Conservation (phyloP, 2,888 invertebrate species). For the Papilio demoleus region DNA sequence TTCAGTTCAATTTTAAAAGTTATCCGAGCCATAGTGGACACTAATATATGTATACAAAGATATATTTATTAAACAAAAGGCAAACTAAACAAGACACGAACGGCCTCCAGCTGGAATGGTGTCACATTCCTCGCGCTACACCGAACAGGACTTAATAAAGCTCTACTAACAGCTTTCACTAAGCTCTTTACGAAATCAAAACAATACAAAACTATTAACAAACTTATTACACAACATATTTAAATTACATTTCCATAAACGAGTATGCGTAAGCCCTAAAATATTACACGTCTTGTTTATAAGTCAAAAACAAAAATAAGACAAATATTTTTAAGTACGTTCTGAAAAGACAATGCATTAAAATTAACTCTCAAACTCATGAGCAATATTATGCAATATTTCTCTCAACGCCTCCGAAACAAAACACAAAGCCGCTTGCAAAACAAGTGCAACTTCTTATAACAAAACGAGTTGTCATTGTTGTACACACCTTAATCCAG, state of each 20-base stretch:
- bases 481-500: conserved; percentile 29
- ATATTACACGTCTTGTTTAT: no score
- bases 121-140: conserved; percentile 34
- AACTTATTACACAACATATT: background rate
- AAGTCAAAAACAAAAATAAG: no score
- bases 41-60: background rate
- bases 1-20: background rate
- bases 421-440: conserved; percentile 53
- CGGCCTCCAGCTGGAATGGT: conserved; percentile 32
- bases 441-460: conserved; percentile 50
- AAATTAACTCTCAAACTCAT: conserved; percentile 34
- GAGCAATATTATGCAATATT: conserved; percentile 45
- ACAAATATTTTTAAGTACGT: background rate
- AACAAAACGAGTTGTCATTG: conserved; percentile 56
- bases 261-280: no score
- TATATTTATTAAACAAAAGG: conserved; percentile 12
- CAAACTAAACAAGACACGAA: conserved; percentile 12
- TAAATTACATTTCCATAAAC: no score
- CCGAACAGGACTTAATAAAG: conserved; percentile 37
- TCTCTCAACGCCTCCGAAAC: conserved; percentile 48
- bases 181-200: conserved; percentile 29
- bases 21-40: background rate
- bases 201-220: no score
- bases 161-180: conserved; percentile 40
- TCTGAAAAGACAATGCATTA: background rate